These are phyloP conservation scores for Heliconius himera DNA, from an alignment of 1,140 invertebrate species.

Conservation along the genomic window DNA sequence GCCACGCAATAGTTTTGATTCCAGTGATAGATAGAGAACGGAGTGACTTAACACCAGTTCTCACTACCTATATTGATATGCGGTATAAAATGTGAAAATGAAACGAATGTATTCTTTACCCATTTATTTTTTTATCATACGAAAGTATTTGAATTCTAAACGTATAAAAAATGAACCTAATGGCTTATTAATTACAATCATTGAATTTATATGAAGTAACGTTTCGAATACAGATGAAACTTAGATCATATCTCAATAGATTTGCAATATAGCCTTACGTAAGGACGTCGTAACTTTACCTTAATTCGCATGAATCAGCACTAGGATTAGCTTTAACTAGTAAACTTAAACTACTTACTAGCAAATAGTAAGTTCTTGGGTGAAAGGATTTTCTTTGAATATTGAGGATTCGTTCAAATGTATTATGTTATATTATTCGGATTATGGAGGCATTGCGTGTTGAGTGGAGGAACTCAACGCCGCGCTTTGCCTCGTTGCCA, in stretches of 20 bases:
- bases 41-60: too few relatives aligned
- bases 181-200: background rate
- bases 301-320: conserved; percentile 9
- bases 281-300: conserved; percentile 8
- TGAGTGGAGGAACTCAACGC: too few relatives aligned
- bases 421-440: background rate
- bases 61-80: too few relatives aligned
- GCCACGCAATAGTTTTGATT: too few relatives aligned
- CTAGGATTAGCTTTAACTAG: background rate
- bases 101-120: too few relatives aligned
- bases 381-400: conserved; percentile 2
- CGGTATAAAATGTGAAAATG: too few relatives aligned
- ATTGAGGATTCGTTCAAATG: background rate
- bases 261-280: conserved; percentile 10
- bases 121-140: too few relatives aligned
- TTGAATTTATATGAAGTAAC: background rate
- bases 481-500: too few relatives aligned
- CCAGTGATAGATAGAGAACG: too few relatives aligned
- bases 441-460: too few relatives aligned
- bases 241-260: conserved; percentile 10
- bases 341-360: background rate
- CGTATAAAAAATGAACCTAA: background rate
- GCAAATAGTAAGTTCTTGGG: background rate
- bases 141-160: background rate
- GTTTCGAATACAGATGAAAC: conserved; percentile 4